phyloP scores from a whole-genome alignment of 2,888 invertebrate genomes.

The Ochropleura leucogaster region DNA sequence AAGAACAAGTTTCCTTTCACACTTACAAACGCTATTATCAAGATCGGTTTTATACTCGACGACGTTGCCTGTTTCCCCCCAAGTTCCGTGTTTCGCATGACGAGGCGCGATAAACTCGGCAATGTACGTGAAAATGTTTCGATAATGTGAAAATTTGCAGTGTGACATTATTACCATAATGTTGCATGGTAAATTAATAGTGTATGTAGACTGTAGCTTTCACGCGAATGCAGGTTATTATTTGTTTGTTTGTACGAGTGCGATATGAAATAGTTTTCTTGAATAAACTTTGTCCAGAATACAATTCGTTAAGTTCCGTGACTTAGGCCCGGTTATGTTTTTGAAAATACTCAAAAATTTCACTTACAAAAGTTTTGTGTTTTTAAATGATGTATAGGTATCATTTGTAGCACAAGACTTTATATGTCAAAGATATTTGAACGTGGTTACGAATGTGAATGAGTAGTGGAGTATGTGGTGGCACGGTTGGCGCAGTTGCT shows the following conservation, averaged over 20 bases:
- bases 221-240: constrained; percentile 34
- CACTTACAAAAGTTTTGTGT: no score
- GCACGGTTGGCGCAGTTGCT: no score
- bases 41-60: constrained; percentile 59
- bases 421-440: no score
- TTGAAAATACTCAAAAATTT: neutral
- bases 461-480: no score
- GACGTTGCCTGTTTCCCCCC: constrained; percentile 46
- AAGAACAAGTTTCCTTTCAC: constrained; percentile 56
- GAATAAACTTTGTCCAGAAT: neutral
- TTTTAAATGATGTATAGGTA: no score
- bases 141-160: constrained; percentile 74
- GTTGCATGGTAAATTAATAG: constrained; percentile 64
- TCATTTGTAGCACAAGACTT: neutral
- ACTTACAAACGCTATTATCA: constrained; percentile 58
- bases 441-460: no score
- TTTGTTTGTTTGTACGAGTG: constrained; percentile 35
- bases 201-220: constrained; percentile 49
- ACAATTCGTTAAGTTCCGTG: neutral
- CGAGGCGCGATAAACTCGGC: constrained; percentile 65
- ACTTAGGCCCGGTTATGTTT: neutral
- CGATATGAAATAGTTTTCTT: neutral
- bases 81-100: constrained; percentile 64
- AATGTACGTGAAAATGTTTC: constrained; percentile 70
- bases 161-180: constrained; percentile 68